Percentiles rank a stretch among this genome's conserved stretches.
phyloP scores from a whole-genome alignment of 2,888 invertebrate species.

The Stramonita haemastoma region DNA sequence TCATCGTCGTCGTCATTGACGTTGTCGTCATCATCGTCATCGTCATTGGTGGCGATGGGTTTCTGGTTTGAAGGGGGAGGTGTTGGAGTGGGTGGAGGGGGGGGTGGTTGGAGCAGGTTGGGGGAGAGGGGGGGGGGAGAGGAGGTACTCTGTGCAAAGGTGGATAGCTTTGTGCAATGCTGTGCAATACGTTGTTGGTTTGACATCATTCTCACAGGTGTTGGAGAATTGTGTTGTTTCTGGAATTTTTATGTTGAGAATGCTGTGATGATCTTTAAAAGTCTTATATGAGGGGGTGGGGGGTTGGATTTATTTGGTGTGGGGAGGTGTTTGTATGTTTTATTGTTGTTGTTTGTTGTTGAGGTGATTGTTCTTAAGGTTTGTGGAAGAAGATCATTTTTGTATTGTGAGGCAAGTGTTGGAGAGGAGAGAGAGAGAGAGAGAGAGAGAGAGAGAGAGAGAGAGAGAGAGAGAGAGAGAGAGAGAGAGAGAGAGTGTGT shows the following conservation, averaged over 20 bases:
- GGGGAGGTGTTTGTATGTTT: too few species aligned
- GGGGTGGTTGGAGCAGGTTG: not conserved
- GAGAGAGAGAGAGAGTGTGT: not conserved
- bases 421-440: not conserved
- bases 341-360: too few species aligned
- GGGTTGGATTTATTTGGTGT: too few species aligned
- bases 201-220: too few species aligned
- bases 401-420: not conserved
- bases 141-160: too few species aligned
- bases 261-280: too few species aligned
- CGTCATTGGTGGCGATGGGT: not conserved
- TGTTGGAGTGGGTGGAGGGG: not conserved
- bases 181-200: too few species aligned
- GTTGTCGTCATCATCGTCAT: not conserved
- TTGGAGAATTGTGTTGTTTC: too few species aligned
- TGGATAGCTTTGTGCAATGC: too few species aligned
- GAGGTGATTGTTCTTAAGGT: not conserved
- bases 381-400: not conserved
- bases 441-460: not conserved
- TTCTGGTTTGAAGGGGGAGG: not conserved
- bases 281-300: too few species aligned
- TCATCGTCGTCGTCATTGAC: not conserved
- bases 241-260: too few species aligned
- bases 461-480: too few species aligned
- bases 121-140: not conserved